Conservation (phyloP, 2,113 vertebrate species). For the Podiceps cristatus region DNA sequence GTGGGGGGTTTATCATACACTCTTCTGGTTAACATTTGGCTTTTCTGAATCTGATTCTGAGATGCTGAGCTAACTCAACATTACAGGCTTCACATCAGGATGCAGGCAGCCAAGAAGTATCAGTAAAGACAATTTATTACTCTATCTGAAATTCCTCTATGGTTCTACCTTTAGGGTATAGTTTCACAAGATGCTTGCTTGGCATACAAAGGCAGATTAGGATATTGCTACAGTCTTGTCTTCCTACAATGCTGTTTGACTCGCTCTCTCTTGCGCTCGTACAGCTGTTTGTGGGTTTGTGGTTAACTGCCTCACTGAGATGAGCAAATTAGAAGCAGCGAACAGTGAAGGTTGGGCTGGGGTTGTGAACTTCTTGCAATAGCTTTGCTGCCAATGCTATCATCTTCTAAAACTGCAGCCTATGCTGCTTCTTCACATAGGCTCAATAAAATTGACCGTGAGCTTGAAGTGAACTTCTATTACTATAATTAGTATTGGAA, state of each 20-base stretch:
- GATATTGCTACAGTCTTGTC: background rate
- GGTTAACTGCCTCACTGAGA: background rate
- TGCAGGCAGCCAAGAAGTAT: background rate
- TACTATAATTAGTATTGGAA: background rate
- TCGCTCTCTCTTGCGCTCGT: accelerated
- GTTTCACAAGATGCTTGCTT: background rate
- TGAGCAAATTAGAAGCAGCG: background rate
- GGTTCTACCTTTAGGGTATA: background rate
- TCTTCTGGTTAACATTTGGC: background rate
- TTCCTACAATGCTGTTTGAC: accelerated
- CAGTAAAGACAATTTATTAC: background rate
- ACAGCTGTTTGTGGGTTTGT: background rate
- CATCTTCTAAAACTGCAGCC: background rate
- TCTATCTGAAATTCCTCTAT: background rate
- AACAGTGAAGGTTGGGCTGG: background rate
- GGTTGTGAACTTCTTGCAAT: background rate
- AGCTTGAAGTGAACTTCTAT: background rate
- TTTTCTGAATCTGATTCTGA: background rate
- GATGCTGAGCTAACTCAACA: background rate
- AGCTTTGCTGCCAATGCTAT: background rate
- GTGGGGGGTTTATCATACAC: background rate
- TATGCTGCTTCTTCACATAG: background rate
- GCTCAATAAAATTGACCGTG: background rate
- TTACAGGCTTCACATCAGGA: background rate
- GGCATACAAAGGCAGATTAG: background rate